These are phyloP conservation scores for Minunthozetes semirufus DNA, from an alignment of 2,888 invertebrate genomes.

Conservation along the genomic window DNA sequence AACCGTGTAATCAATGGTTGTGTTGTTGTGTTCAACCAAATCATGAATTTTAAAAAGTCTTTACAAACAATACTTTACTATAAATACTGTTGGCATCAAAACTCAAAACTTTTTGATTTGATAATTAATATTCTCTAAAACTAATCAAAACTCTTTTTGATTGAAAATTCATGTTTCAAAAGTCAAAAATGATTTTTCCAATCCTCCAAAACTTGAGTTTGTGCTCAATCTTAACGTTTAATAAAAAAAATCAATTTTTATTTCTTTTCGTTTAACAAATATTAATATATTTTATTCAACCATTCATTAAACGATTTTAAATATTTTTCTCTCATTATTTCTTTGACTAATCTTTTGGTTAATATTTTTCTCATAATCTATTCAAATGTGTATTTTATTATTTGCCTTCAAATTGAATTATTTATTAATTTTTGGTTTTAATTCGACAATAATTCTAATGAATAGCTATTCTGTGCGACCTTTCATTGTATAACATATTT, in stretches of 20 bases:
- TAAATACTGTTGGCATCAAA: not conserved
- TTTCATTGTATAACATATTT: not conserved
- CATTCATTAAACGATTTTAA: not conserved
- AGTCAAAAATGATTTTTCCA: not conserved
- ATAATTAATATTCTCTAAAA: not conserved
- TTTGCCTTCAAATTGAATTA: not conserved
- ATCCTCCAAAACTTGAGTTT: not conserved
- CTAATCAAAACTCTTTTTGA: not conserved
- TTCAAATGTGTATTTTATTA: not conserved
- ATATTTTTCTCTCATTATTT: not conserved
- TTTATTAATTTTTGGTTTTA: not conserved
- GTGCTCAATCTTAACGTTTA: conserved; percentile 13
- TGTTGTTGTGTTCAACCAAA: not conserved
- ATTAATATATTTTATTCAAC: not conserved
- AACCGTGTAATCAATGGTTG: not conserved
- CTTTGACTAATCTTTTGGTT: not conserved
- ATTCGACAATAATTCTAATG: conserved; percentile 14
- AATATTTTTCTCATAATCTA: not conserved
- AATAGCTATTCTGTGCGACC: not conserved
- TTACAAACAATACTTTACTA: not conserved
- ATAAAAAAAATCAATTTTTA: not conserved
- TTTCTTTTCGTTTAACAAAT: not conserved
- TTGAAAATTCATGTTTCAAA: conserved; percentile 18
- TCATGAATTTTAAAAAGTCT: not conserved
- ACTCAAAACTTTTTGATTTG: not conserved